Evolutionary conservation across 2,888 invertebrate species (phyloP), one percentile per base, ranked within the genome.

Genomic region (Mamestra brassicae): DNA sequence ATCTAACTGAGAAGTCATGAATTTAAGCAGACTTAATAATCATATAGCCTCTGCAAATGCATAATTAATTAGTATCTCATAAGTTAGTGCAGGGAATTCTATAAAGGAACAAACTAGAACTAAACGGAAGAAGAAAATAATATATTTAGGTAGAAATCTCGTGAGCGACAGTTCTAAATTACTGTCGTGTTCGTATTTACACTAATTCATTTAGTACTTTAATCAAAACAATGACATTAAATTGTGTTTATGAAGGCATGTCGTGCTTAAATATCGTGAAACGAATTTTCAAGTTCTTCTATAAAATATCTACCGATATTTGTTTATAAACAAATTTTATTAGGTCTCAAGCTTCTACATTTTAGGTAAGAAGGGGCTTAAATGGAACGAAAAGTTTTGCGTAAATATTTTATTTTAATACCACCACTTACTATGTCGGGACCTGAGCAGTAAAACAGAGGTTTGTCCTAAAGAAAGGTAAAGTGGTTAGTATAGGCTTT

Each of bases 381-480:
- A 76, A 81, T 73, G 58, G 70, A 73, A 69, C 74, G 58, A 69
- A 71, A 82, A 77, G 55, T 83, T 85, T 61, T 68, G 62, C 68
- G 68, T 85, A 63, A 83, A 83, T 85, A 83, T 78, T 82, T 78
- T 73, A 85, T 85, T 71, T 82, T 68, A 82, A 82, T 67, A 76
- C 69, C 52, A 55, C 76, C 81, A 82, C 83, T 78, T 77, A 88
- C 78, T 68, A 11, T 13, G 73, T 67, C 62, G 66, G 62, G 73
- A 64, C 75, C 68, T 75, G 69, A 60, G 83, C 76, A 77, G 85
- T 84, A 85, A 83, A 89, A 86, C 76, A 79, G 78, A 70, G 83
- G 77, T 71, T 70, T 82, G 78, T 78, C 74, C 81, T 84, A 81
- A 76, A 76, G 83, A 81, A 81, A 78, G 82, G 70, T 88, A 70